Percentiles rank a stretch among this genome's conserved stretches.
These are phyloP conservation scores for Calameuta pallipes DNA, from an alignment of 2,888 invertebrate species.

Conservation along the genomic window DNA sequence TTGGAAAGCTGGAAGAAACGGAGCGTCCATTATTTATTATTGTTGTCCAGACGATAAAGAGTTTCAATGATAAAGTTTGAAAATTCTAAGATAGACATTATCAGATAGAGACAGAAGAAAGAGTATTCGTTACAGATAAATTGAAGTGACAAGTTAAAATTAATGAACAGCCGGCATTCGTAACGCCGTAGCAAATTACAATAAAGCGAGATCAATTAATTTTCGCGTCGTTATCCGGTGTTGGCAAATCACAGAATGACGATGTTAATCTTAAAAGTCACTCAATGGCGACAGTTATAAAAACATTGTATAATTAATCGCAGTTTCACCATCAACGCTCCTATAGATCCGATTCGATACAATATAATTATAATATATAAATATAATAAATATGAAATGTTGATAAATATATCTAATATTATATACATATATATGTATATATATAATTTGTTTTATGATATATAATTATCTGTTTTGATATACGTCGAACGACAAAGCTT, in stretches of 20 bases:
- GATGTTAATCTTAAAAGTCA: slow-evolving; percentile 34
- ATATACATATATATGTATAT: not conserved
- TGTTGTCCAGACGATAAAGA: not conserved
- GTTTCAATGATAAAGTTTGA: not conserved
- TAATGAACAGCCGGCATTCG: not conserved
- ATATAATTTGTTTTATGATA: slow-evolving; percentile 9
- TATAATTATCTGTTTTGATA: slow-evolving; percentile 7
- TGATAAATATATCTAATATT: slow-evolving; percentile 24
- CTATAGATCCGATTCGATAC: slow-evolving; percentile 30
- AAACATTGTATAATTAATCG: slow-evolving; percentile 40
- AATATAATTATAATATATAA: slow-evolving; percentile 46
- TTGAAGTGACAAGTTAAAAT: not conserved
- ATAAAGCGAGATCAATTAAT: not conserved
- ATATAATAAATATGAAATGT: slow-evolving; percentile 48
- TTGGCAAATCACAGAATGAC: slow-evolving; percentile 29
- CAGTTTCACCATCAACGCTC: slow-evolving; percentile 36
- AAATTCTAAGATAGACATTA: not conserved
- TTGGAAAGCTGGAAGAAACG: slow-evolving; percentile 35
- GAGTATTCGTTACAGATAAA: not conserved
- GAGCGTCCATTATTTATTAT: slow-evolving; percentile 36
- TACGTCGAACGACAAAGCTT: slow-evolving; percentile 1
- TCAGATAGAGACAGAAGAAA: not conserved
- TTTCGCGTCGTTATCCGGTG: not conserved
- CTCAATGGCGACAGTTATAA: slow-evolving; percentile 31
- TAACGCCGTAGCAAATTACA: slow-evolving; percentile 8